phyloP scores from a whole-genome alignment of 2,888 invertebrate species.

The Drosophila mimica region DNA sequence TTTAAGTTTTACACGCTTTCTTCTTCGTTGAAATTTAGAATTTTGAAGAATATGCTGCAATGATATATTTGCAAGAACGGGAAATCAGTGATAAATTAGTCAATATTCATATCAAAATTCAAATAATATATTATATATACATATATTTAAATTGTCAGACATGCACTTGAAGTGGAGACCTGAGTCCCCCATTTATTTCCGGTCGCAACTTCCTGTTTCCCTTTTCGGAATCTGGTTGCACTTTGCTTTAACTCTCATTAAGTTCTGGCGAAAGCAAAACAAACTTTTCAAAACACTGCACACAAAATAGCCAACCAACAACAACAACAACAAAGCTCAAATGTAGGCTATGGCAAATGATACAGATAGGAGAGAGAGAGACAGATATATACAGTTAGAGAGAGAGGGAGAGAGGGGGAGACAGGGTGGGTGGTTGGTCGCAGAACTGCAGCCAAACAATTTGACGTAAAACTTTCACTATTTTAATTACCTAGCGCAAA shows the following conservation, averaged over 20 bases:
- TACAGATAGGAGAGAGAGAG: conserved; percentile 1
- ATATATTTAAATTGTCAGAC: background rate
- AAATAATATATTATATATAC: too few species aligned
- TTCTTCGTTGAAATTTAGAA: conserved; percentile 79
- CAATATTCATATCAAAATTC: background rate
- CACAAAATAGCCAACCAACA: conserved; percentile 5
- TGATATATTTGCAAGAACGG: background rate
- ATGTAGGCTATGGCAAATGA: conserved; percentile 70
- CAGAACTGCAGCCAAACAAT: conserved; percentile 28
- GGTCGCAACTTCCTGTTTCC: background rate
- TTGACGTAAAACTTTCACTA: conserved; percentile 72
- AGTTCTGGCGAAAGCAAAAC: conserved; percentile 24
- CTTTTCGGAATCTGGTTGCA: conserved; percentile 12
- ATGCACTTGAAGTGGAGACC: background rate
- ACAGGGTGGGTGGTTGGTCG: background rate
- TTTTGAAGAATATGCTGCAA: conserved; percentile 79
- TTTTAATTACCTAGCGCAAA: conserved; percentile 72
- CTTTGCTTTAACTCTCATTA: conserved; percentile 21
- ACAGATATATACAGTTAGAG: background rate
- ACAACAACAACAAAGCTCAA: conserved; percentile 55
- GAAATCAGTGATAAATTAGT: background rate
- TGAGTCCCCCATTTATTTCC: too few species aligned
- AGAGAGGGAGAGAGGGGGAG: background rate
- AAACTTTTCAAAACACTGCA: conserved; percentile 33
- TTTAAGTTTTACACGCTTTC: conserved; percentile 76